Evolutionary conservation across 2,888 invertebrate species (phyloP).

Genomic region (Synanthedon vespiformis): DNA sequence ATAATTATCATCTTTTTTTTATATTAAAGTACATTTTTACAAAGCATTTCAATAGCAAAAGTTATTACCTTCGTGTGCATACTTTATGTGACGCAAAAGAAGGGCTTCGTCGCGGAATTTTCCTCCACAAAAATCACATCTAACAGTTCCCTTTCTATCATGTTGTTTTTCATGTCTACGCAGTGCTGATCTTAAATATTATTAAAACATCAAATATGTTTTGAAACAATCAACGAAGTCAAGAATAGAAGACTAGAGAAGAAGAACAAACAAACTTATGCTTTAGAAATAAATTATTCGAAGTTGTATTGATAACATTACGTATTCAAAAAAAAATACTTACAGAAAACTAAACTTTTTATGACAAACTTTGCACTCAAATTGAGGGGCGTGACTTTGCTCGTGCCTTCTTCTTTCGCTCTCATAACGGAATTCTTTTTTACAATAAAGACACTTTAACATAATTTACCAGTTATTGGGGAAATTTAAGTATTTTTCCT

Average conservation of each 20-base stretch:
- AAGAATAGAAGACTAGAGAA: too few relatives aligned
- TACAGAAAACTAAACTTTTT: constrained; percentile 62
- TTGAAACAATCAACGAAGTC: background rate
- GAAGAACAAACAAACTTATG: too few relatives aligned
- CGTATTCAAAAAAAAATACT: constrained; percentile 16
- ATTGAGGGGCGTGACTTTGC: constrained; percentile 46
- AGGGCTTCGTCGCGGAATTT: constrained; percentile 48
- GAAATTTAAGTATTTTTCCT: too few relatives aligned
- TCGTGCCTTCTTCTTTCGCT: constrained; percentile 57
- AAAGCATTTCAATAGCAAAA: background rate
- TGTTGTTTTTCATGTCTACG: constrained; percentile 57
- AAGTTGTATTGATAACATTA: too few relatives aligned
- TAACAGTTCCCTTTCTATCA: constrained; percentile 38
- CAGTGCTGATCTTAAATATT: constrained; percentile 39
- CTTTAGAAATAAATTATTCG: too few relatives aligned
- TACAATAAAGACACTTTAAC: constrained; percentile 36
- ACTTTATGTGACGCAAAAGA: constrained; percentile 48
- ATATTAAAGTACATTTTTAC: too few relatives aligned
- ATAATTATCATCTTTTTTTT: too few relatives aligned
- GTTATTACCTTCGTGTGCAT: constrained; percentile 53
- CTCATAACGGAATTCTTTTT: constrained; percentile 49
- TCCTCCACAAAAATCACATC: constrained; percentile 38
- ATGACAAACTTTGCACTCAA: constrained; percentile 47
- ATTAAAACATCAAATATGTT: too few relatives aligned
- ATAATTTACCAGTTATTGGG: constrained; percentile 5